A percentile compares a stretch with the other conserved stretches of the same genome.
phyloP scores from a whole-genome alignment of 2,888 invertebrate species.

The Drosophila infuscata region DNA sequence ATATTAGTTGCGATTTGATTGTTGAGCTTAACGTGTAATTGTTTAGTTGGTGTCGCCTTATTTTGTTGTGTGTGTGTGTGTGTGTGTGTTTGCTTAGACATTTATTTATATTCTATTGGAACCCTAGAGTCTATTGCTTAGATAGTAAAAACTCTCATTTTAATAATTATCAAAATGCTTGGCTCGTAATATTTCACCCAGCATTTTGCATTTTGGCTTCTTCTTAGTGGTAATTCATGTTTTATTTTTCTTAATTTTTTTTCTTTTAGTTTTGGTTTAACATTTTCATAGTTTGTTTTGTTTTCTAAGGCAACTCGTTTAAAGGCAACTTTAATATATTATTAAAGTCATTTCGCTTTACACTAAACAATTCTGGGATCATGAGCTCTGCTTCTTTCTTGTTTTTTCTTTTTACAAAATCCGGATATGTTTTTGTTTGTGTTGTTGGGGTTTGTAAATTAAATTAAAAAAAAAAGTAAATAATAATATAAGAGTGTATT shows the following conservation, averaged over 20 bases:
- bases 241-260: conserved; percentile 17
- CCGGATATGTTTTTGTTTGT: conserved; percentile 42
- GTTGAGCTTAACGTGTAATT: conserved; percentile 42
- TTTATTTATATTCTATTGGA: conserved; percentile 20
- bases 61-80: conserved; percentile 8
- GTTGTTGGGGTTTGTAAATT: conserved; percentile 8
- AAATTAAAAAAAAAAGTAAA: conserved; percentile 7
- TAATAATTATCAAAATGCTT: conserved; percentile 13
- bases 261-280: conserved; percentile 49
- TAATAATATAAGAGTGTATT: neutral
- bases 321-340: conserved; percentile 83
- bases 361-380: conserved; percentile 26
- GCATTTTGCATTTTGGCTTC: conserved; percentile 48
- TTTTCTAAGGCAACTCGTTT: conserved; percentile 84
- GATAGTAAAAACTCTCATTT: conserved; percentile 25
- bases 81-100: conserved; percentile 17
- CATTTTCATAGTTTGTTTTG: conserved; percentile 28
- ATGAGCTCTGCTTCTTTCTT: conserved; percentile 7
- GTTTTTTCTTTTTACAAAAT: conserved; percentile 4
- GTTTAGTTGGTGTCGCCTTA: conserved; percentile 33
- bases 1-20: conserved; percentile 51
- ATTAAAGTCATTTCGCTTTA: conserved; percentile 40
- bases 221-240: conserved; percentile 18
- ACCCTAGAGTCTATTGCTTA: conserved; percentile 43
- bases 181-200: conserved; percentile 14